Conservation (phyloP, 2,113 vertebrate species). For the Vidua macroura region DNA sequence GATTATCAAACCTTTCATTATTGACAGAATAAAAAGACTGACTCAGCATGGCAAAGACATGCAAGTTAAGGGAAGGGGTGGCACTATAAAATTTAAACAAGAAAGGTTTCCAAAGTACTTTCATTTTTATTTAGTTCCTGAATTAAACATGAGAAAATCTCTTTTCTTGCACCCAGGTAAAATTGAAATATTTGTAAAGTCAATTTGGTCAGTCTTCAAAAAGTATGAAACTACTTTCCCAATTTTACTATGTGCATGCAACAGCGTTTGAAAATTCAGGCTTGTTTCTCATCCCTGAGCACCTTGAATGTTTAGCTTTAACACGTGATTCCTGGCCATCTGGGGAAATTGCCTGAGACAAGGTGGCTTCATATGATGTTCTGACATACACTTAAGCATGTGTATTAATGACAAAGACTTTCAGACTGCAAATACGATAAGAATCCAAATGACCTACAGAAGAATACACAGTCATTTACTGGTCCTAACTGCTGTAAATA, state of each 20-base stretch:
- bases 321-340: not conserved
- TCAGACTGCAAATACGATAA: not conserved
- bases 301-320: not conserved
- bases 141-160: not conserved
- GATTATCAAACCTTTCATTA: not conserved
- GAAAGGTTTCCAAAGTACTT: not conserved
- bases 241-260: not conserved
- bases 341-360: not conserved
- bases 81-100: not conserved
- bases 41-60: not conserved
- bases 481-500: not conserved
- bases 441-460: not conserved
- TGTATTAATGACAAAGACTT: not conserved
- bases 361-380: not conserved
- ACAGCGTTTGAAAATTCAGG: not conserved
- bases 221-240: not conserved
- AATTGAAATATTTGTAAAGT: not conserved
- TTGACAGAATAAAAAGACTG: slow-evolving; percentile 15
- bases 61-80: not conserved
- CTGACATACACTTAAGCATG: not conserved
- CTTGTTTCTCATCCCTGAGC: not conserved
- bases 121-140: not conserved
- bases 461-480: not conserved
- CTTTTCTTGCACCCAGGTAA: not conserved
- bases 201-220: not conserved